Evolutionary conservation across 2,888 invertebrate genomes (phyloP).

Genomic region (Rhopalosiphum nymphaeae): DNA sequence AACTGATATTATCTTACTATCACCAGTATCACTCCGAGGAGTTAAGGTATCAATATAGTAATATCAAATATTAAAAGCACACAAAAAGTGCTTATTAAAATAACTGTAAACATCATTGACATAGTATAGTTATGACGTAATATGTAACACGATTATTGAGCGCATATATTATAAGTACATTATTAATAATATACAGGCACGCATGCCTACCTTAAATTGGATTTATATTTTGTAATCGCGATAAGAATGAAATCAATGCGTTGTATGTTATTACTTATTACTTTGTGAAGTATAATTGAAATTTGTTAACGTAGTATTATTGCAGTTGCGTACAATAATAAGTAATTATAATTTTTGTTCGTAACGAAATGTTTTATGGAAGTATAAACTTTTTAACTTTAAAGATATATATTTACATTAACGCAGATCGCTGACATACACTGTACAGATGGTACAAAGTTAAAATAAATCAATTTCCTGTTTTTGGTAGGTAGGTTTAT

Average conservation of each 20-base stretch:
- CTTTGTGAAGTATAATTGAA: background rate
- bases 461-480: slow-evolving; percentile 46
- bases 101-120: background rate
- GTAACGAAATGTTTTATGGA: slow-evolving; percentile 12
- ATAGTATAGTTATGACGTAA: background rate
- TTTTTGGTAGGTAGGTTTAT: slow-evolving; percentile 5
- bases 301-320: background rate
- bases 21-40: background rate
- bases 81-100: background rate
- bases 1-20: background rate
- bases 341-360: background rate
- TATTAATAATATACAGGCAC: background rate
- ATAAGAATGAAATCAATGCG: slow-evolving; percentile 12
- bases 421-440: background rate
- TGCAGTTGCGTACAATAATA: background rate
- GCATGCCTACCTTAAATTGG: background rate
- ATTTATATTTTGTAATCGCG: slow-evolving; percentile 10
- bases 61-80: background rate
- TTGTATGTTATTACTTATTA: background rate
- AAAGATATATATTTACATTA: background rate
- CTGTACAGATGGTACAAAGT: background rate
- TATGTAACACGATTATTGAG: background rate
- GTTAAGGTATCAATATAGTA: background rate
- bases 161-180: background rate
- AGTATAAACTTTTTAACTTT: background rate